Conservation (phyloP, 2,113 vertebrate genomes). For the Lanius ludovicianus region DNA sequence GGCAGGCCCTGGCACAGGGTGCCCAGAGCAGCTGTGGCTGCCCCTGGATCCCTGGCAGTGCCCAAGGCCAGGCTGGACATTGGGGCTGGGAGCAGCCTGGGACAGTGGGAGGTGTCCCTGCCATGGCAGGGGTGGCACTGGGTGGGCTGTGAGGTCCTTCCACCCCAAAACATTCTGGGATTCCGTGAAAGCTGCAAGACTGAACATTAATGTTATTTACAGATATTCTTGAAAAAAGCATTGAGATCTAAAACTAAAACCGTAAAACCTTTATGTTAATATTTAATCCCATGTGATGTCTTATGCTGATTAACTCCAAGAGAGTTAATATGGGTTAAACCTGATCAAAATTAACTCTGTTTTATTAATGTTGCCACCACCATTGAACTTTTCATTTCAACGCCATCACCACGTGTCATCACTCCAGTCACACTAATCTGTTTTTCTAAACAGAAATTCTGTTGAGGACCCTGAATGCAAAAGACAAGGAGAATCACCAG, state of each 20-base stretch:
- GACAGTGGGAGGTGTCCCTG: background rate
- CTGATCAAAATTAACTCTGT: background rate
- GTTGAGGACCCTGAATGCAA: background rate
- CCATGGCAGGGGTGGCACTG: background rate
- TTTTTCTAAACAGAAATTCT: background rate
- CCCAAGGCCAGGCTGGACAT: background rate
- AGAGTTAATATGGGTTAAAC: background rate
- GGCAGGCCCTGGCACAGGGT: background rate
- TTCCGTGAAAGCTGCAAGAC: background rate
- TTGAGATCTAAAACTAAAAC: background rate
- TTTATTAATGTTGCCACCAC: background rate
- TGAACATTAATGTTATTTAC: background rate
- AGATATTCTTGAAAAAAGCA: background rate
- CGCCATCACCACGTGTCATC: fast-evolving
- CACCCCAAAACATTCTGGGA: background rate
- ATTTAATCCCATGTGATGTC: background rate
- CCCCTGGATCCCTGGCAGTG: background rate
- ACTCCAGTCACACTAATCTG: background rate
- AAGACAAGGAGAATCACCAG: background rate
- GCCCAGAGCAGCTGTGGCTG: background rate
- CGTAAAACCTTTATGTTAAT: background rate
- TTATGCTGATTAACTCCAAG: background rate
- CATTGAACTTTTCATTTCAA: background rate
- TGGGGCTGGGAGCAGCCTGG: background rate
- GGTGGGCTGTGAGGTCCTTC: background rate